phyloP scores from a whole-genome alignment of 2,113 vertebrate genomes.

The Scophthalmus maximus region DNA sequence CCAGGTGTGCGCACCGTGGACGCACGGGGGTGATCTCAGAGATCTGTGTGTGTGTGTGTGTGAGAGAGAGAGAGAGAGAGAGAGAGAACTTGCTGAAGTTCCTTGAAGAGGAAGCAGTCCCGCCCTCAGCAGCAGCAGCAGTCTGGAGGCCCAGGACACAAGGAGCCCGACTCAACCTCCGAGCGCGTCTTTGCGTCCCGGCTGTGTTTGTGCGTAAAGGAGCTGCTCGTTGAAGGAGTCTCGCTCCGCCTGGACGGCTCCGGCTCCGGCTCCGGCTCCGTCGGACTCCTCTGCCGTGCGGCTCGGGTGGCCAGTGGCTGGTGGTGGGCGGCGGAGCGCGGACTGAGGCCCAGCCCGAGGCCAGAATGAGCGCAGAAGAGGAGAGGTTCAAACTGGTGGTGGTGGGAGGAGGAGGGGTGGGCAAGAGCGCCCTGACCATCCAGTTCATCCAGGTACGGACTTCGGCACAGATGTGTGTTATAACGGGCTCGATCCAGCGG shows the following conservation, averaged over 20 bases:
- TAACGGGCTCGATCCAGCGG: too few species aligned
- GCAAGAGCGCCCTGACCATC: conserved; percentile 94
- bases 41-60: neutral
- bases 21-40: neutral
- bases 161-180: accelerated
- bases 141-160: conserved; percentile 5
- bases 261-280: too few species aligned
- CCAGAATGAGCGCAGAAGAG: conserved; percentile 81
- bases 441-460: conserved; percentile 92
- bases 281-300: too few species aligned
- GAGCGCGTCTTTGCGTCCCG: too few species aligned
- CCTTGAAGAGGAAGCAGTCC: conserved; percentile 66
- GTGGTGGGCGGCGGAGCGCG: neutral
- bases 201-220: too few species aligned
- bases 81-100: neutral
- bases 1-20: neutral
- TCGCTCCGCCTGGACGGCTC: too few species aligned
- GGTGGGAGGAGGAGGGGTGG: conserved; percentile 94
- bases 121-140: conserved; percentile 55
- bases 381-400: conserved; percentile 94
- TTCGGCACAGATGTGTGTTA: too few species aligned
- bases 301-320: neutral
- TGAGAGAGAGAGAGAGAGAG: neutral
- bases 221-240: too few species aligned
- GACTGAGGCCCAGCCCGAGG: neutral